Base-by-base conservation (phyloP, 2,797 vertebrate species). In the Falco naumanni region DNA sequence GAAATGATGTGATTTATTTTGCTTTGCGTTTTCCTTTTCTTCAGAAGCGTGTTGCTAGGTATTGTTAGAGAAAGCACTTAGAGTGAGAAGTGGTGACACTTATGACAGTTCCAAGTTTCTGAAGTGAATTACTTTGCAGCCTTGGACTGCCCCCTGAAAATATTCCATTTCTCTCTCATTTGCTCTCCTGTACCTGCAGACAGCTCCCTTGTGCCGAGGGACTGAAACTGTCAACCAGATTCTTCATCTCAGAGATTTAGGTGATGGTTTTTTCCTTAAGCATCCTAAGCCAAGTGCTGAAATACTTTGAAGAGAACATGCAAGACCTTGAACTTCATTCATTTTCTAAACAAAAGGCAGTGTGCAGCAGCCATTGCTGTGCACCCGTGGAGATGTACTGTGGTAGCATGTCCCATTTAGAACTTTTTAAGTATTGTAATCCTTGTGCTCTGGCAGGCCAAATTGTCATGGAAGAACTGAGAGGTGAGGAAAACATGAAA, bases 151-250 rank as follows among this genome's bases (percentile, higher is more conserved):
- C 88, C 87, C 72, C 25, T 92, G 70, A 94, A 97, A 96, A 95
- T 91, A 86, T 72, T 84, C 93, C 21, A 81, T 94, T 95, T 95
- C 94, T 93, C 90, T 95, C 77, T 87, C 92, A 84, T 96, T 92
- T 95, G 66, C 70, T 93, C 56, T 90, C 56, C 70, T 83, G 47
- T 56, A 89, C 77, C 66, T 89, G 66, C 50, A 89, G 88, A 95
- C 66, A 94, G 51, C 16, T 90, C n/a, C 39, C 78, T 76, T 94
- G 70, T 81, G 88, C 63, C 6, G 2, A 85, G 56, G 34, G 70
- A 89, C 84, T 92, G 68, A 82, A 96, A 82, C 43, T 85, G 95
- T 90, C 95, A 87, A 28, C 34, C 13, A 48, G 53, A 69, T 70
- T 83, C 41, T 93, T 89, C 31, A 92, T 77, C 81, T 87, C 51